Evolutionary conservation across 2,113 vertebrate species (phyloP).

Genomic region (Peromyscus californicus): DNA sequence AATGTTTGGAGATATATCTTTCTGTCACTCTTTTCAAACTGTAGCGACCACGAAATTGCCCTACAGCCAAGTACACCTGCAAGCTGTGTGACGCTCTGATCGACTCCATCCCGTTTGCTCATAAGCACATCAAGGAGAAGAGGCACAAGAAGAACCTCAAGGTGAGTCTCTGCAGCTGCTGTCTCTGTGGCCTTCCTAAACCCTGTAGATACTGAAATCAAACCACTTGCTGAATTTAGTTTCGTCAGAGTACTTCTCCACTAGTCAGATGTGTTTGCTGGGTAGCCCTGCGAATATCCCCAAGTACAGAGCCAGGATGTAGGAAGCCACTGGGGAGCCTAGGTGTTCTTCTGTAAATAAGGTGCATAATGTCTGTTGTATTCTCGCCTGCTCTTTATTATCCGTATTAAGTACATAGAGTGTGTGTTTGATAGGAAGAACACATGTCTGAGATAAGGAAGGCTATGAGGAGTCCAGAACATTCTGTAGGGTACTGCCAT

Average conservation of each 20-base stretch:
- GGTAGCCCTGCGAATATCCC: constrained; percentile 21
- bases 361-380: neutral
- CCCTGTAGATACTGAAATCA: neutral
- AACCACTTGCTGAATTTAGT: constrained; percentile 16
- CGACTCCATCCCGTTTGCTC: constrained; percentile 92
- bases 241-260: constrained; percentile 9
- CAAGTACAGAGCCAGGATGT: neutral
- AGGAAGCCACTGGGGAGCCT: constrained; percentile 31
- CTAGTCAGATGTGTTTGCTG: constrained; percentile 12
- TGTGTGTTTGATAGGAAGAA: constrained; percentile 15
- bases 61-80: constrained; percentile 92
- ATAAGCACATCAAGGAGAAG: constrained; percentile 95
- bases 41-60: constrained; percentile 91
- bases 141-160: constrained; percentile 93
- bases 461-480: constrained; percentile 27
- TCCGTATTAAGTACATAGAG: neutral
- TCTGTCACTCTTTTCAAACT: constrained; percentile 75
- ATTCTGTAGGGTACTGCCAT: constrained; percentile 10
- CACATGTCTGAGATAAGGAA: constrained; percentile 37
- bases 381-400: neutral
- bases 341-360: neutral
- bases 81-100: constrained; percentile 92
- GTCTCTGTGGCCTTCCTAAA: neutral
- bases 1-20: constrained; percentile 23
- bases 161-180: constrained; percentile 85